These are phyloP conservation scores for Simalia tracyae DNA, from an alignment of 2,797 vertebrate species.

Conservation along the genomic window DNA sequence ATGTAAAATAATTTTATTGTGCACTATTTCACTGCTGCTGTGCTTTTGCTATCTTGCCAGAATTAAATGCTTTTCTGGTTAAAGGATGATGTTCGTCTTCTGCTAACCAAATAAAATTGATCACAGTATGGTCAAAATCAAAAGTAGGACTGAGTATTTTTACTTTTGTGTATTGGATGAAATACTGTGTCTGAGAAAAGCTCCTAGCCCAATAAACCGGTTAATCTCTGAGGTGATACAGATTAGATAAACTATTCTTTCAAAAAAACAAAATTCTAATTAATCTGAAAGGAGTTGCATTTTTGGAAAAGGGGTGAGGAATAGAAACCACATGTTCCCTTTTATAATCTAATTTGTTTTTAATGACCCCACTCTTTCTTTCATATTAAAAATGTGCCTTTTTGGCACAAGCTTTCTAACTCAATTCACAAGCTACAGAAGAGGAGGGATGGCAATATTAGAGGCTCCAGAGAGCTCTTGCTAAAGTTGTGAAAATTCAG, in stretches of 20 bases:
- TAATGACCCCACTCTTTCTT: neutral
- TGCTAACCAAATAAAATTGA: conserved; percentile 5
- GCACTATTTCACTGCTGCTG: conserved; percentile 34
- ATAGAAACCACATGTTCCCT: neutral
- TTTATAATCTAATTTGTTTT: conserved; percentile 18
- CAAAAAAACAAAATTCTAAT: neutral
- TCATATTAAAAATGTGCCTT: conserved; percentile 33
- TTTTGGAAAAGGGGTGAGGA: conserved; percentile 5
- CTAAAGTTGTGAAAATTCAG: conserved; percentile 47
- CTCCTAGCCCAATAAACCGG: neutral
- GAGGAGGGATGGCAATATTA: conserved; percentile 16
- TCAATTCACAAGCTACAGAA: conserved; percentile 25
- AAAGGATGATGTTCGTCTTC: conserved; percentile 19
- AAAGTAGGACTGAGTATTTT: neutral
- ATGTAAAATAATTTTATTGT: conserved; percentile 32
- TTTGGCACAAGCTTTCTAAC: conserved; percentile 39
- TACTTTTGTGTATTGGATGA: neutral
- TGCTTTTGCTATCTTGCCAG: neutral
- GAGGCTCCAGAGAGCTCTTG: conserved; percentile 39
- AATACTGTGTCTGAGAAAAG: neutral
- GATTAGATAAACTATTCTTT: conserved; percentile 4
- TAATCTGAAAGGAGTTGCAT: neutral
- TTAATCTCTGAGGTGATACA: neutral
- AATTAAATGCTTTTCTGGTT: neutral
- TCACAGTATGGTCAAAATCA: neutral